phyloP scores from a whole-genome alignment of 2,797 vertebrate genomes.

The Aeoliscus strigatus region DNA sequence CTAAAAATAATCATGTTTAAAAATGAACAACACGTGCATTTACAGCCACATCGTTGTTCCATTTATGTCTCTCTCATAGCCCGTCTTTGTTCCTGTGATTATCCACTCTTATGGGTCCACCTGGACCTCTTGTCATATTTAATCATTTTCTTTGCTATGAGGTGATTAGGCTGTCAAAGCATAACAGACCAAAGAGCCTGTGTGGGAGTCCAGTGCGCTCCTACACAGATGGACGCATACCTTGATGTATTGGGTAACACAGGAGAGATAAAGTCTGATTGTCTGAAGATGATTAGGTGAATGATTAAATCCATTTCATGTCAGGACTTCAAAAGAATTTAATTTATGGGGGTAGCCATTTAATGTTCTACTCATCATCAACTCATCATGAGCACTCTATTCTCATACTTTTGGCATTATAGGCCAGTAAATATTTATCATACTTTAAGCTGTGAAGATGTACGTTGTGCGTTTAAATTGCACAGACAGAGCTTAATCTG shows the following conservation, averaged over 20 bases:
- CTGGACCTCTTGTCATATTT: conserved; percentile 19
- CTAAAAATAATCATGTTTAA: conserved; percentile 9
- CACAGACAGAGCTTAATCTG: conserved; percentile 19
- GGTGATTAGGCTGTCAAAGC: conserved; percentile 46
- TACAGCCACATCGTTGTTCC: conserved; percentile 4
- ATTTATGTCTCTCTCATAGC: conserved; percentile 6
- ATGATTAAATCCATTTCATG: background rate
- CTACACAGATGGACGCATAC: conserved; percentile 17
- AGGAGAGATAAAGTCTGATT: conserved; percentile 6
- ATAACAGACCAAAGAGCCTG: conserved; percentile 5
- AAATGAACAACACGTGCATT: conserved; percentile 5
- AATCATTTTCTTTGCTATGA: conserved; percentile 39
- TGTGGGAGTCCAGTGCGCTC: conserved; percentile 13
- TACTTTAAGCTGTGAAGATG: no score
- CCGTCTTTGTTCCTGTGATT: conserved; percentile 15
- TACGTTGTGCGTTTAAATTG: background rate
- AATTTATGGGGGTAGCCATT: background rate
- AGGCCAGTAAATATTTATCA: no score
- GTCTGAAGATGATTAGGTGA: conserved; percentile 10
- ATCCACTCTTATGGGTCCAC: conserved; percentile 11
- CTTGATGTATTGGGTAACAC: conserved; percentile 37
- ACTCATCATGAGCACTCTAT: no score
- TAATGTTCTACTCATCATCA: background rate
- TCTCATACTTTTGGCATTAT: background rate
- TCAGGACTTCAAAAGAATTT: background rate